phyloP scores from a whole-genome alignment of 2,888 invertebrate species.

The Archips xylosteana region DNA sequence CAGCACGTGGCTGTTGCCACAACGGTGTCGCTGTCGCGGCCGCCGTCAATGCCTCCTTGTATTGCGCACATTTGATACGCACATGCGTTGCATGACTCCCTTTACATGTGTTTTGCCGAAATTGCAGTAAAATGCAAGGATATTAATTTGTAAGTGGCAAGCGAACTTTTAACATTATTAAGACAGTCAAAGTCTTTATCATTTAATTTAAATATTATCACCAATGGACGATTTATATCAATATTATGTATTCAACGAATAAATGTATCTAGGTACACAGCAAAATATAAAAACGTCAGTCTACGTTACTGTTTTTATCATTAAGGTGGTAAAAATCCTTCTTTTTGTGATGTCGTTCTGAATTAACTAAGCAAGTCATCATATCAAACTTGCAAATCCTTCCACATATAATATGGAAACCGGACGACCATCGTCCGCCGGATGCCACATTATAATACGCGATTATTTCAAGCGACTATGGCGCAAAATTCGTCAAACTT shows the following conservation, averaged over 20 bases:
- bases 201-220: too few species aligned
- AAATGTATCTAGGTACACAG: too few species aligned
- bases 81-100: conserved; percentile 63
- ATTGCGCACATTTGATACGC: conserved; percentile 67
- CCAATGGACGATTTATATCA: too few species aligned
- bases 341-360: background rate
- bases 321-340: background rate
- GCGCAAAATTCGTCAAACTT: conserved; percentile 46
- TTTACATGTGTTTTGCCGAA: conserved; percentile 22
- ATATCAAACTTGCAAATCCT: conserved; percentile 33
- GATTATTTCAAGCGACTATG: conserved; percentile 70
- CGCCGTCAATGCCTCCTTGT: conserved; percentile 71
- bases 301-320: background rate
- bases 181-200: too few species aligned
- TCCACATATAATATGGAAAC: conserved; percentile 64
- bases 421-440: conserved; percentile 71
- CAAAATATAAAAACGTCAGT: too few species aligned
- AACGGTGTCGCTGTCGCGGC: conserved; percentile 57
- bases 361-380: background rate
- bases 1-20: conserved; percentile 65
- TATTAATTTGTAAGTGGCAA: background rate
- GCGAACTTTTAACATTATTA: too few species aligned
- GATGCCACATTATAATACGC: conserved; percentile 67
- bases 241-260: too few species aligned
- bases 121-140: background rate